Base-by-base conservation (phyloP, 2,113 vertebrate species). In the Amblyopsis rosae region DNA sequence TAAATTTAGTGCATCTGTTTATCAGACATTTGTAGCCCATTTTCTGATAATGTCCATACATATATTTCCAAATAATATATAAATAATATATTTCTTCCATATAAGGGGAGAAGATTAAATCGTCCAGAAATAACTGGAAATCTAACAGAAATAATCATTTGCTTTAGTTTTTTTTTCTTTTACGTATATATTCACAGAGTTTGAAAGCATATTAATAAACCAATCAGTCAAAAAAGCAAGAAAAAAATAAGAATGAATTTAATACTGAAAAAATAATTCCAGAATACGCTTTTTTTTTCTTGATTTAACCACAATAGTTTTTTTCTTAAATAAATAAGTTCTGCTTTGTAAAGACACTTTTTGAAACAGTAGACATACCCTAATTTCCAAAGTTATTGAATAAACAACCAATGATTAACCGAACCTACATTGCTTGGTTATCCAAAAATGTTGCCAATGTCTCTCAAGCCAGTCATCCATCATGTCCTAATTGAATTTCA, bases 271-370 rank as follows among this genome's bases (percentile, higher is more conserved):
- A 95, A 95, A 91, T 89, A 94, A 95, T 88, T 93, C 93, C 94
- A 94, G 94, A 96, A 96, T 94, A 96, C 93, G 94, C 2, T 26
- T 26, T 92, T 95, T 95, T 93, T 94, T 92, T 94, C 93, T 95
- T 90, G 92, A 95, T 96, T 97, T 94, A 95, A 94, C 94, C 95
- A 98, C 96, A 96, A 96, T 96, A 96, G 92, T 95, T 95, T 98
- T 96, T 92, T 93, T 88, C 86, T 91, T 93, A 98, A 99, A 98
- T 98, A 99, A 99, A 98, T 98, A 99, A 96, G 96, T 96, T 94
- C 95, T 96, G 93, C 95, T 98, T 96, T 97, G 95, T 96, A 98
- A 98, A 98, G 96, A 99, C 96, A 98, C 95, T 96, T 97, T 94
- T 94, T 95, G 94, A 98, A 98, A 97, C 95, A 95, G 94, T 94